A percentile compares a stretch with the other conserved stretches of the same genome.
Conservation (phyloP, 2,888 invertebrate genomes). For the Eristalis arbustorum region DNA sequence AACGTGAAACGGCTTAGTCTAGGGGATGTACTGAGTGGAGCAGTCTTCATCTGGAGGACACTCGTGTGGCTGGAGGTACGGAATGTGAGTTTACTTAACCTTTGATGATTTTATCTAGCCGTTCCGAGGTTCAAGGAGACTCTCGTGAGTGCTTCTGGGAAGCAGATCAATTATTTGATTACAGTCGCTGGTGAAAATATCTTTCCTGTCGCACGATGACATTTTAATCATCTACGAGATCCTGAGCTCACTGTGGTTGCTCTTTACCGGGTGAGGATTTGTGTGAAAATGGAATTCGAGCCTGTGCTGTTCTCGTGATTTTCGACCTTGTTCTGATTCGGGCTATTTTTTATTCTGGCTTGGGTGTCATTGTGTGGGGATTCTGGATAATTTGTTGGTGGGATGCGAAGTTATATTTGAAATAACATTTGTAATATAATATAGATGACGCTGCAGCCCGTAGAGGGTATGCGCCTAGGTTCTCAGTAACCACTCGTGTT, state of each 20-base stretch:
- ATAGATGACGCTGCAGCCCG: too few relatives aligned
- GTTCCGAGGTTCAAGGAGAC: conserved; percentile 12
- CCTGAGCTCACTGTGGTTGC: background rate
- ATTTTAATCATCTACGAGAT: conserved; percentile 47
- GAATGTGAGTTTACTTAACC: conserved; percentile 30
- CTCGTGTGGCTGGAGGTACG: conserved; percentile 23
- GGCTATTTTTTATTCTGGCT: too few relatives aligned
- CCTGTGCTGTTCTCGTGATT: too few relatives aligned
- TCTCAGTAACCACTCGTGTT: too few relatives aligned
- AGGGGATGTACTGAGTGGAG: conserved; percentile 10
- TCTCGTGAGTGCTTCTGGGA: conserved; percentile 25
- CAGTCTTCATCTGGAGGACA: conserved; percentile 32
- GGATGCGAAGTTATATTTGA: too few relatives aligned
- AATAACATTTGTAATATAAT: too few relatives aligned
- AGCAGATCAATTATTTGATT: conserved; percentile 69
- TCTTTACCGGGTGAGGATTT: background rate
- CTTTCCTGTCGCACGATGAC: conserved; percentile 3
- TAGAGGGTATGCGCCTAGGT: too few relatives aligned
- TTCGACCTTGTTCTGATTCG: too few relatives aligned
- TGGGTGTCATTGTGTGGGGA: too few relatives aligned
- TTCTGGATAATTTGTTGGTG: too few relatives aligned
- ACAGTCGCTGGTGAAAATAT: background rate
- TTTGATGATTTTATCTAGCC: conserved; percentile 57
- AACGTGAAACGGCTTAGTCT: conserved; percentile 55
- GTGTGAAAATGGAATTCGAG: background rate